Percentiles rank a stretch among this genome's conserved stretches.
phyloP scores from a whole-genome alignment of 92 coral and sea anemone species.

The Phenganax stokvisi region DNA sequence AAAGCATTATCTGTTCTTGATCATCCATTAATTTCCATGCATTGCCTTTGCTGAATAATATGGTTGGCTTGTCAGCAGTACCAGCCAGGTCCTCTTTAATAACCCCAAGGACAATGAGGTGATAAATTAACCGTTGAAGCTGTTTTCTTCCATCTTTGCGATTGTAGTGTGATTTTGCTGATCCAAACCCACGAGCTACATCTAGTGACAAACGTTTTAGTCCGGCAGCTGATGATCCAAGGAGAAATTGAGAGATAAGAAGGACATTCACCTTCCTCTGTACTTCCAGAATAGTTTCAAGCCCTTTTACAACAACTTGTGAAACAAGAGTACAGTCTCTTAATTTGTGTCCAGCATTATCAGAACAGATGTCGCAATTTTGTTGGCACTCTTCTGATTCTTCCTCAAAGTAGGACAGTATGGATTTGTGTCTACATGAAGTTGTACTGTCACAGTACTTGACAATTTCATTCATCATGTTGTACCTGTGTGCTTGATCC shows the following conservation, averaged over 20 bases:
- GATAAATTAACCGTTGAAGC: conserved; percentile 24
- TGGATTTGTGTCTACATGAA: conserved; percentile 26
- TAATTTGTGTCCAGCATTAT: background rate
- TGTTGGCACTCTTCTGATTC: conserved; percentile 39
- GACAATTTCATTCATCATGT: background rate
- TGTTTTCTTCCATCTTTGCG: conserved; percentile 39
- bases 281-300: conserved; percentile 35
- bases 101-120: conserved; percentile 20
- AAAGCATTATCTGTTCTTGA: background rate
- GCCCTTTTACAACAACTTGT: conserved; percentile 26
- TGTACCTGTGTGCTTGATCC: conserved; percentile 31
- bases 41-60: conserved; percentile 7
- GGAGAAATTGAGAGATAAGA: conserved; percentile 41
- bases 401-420: conserved; percentile 39
- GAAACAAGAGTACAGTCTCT: conserved; percentile 43
- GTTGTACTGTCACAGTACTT: conserved; percentile 4
- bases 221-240: conserved; percentile 48
- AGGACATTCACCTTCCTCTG: conserved; percentile 37
- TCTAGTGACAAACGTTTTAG: conserved; percentile 34
- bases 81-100: conserved; percentile 16
- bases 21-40: conserved; percentile 14
- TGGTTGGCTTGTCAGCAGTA: conserved; percentile 5
- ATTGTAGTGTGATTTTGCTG: conserved; percentile 24
- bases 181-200: conserved; percentile 37
- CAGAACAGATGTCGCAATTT: conserved; percentile 37